phyloP scores from a whole-genome alignment of 1,140 invertebrate genomes.

The Eubasilissa regina region DNA sequence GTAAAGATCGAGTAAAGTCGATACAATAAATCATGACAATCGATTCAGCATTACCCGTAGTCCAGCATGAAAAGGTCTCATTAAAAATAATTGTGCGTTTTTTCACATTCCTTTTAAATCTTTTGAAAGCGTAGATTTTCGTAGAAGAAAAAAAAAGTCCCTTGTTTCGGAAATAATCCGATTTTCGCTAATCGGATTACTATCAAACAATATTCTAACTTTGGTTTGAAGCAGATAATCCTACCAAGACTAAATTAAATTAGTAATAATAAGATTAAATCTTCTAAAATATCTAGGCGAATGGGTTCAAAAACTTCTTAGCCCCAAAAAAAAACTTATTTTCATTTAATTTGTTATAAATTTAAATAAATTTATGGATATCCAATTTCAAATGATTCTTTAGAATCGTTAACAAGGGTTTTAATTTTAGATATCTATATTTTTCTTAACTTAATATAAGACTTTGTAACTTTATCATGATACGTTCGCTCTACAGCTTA shows the following conservation, averaged over 20 bases:
- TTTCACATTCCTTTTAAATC: neutral
- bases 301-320: neutral
- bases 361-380: no score
- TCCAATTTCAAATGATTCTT: no score
- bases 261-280: conserved; percentile 15
- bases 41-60: no score
- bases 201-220: conserved; percentile 1
- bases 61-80: no score
- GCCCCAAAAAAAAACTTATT: conserved; percentile 7
- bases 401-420: no score
- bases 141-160: neutral
- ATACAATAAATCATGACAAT: no score
- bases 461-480: no score
- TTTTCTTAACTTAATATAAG: no score
- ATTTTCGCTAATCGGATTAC: conserved; percentile 21
- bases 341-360: neutral
- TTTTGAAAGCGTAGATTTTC: neutral
- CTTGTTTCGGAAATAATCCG: conserved; percentile 1
- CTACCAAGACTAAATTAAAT: neutral
- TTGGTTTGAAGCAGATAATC: conserved; percentile 14
- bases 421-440: no score
- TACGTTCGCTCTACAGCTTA: no score
- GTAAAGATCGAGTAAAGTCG: no score
- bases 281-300: conserved; percentile 14
- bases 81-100: no score